A percentile compares a stretch with the other conserved stretches of the same genome.
These are phyloP conservation scores for Sitta carolinensis DNA, from an alignment of 2,797 vertebrate species.

Conservation along the genomic window DNA sequence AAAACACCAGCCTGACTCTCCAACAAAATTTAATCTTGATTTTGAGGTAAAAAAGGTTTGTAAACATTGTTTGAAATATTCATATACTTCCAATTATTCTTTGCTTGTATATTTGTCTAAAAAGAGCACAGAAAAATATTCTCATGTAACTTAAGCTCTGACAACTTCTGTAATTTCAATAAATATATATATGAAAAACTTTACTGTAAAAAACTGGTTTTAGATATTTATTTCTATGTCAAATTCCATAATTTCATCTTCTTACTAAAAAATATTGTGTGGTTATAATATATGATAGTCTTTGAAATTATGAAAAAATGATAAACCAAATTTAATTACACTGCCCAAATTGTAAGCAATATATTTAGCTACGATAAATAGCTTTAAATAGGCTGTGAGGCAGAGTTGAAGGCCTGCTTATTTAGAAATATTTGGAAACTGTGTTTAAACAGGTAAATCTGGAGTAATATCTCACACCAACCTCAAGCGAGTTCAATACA, in stretches of 20 bases:
- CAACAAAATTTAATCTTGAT: neutral
- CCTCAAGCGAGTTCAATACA: fast-evolving
- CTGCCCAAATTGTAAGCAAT: neutral
- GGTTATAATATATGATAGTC: neutral
- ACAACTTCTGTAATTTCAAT: neutral
- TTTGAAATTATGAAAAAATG: neutral
- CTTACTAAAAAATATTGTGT: neutral
- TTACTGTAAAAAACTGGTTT: neutral
- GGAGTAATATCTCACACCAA: neutral
- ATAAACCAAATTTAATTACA: neutral
- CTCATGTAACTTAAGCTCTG: neutral
- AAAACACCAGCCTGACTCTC: neutral
- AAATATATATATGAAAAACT: neutral
- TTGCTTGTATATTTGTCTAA: neutral
- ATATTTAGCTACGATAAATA: neutral
- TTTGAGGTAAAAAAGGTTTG: neutral
- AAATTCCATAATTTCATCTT: neutral
- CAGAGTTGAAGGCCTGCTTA: neutral
- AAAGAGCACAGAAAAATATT: neutral
- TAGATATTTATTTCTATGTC: neutral
- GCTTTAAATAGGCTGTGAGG: neutral
- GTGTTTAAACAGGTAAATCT: neutral
- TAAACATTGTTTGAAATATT: neutral
- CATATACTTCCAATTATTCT: neutral
- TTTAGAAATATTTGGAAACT: neutral